phyloP scores from a whole-genome alignment of 2,113 vertebrate genomes.

The Beaufortia kweichowensis region DNA sequence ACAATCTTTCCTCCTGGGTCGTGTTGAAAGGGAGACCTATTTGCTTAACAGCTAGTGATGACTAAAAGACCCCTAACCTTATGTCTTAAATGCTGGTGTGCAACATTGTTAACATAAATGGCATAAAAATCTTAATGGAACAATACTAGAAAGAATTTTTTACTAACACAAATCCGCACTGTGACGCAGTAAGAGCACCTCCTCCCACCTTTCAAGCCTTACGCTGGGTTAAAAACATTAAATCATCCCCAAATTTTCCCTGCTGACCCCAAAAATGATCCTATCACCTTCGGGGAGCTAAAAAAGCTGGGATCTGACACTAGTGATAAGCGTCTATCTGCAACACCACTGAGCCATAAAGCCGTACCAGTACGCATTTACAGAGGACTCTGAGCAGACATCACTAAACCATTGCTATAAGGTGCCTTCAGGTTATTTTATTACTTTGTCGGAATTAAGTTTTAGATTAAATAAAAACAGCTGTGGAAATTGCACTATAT shows the following conservation, averaged over 20 bases:
- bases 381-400: conserved; percentile 2
- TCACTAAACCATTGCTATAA: conserved; percentile 39
- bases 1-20: conserved; percentile 28
- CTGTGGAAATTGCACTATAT: conserved; percentile 37
- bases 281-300: conserved; percentile 24
- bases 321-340: conserved; percentile 18
- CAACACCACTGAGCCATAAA: conserved; percentile 26
- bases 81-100: too few species aligned
- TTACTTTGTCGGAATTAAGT: conserved; percentile 39
- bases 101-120: conserved; percentile 68
- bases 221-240: conserved; percentile 47
- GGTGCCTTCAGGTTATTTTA: conserved; percentile 39
- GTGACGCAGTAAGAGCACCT: background rate
- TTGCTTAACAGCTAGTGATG: conserved; percentile 73
- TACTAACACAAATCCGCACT: background rate
- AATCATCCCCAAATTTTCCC: conserved; percentile 47
- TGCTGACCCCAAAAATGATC: conserved; percentile 49
- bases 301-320: conserved; percentile 13
- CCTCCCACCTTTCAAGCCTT: background rate
- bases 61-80: background rate
- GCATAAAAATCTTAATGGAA: too few species aligned
- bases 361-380: background rate
- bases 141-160: too few species aligned
- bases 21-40: conserved; percentile 16
- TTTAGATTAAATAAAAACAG: conserved; percentile 52